phyloP scores from a whole-genome alignment of 2,113 vertebrate species.

The Fregetta grallaria region DNA sequence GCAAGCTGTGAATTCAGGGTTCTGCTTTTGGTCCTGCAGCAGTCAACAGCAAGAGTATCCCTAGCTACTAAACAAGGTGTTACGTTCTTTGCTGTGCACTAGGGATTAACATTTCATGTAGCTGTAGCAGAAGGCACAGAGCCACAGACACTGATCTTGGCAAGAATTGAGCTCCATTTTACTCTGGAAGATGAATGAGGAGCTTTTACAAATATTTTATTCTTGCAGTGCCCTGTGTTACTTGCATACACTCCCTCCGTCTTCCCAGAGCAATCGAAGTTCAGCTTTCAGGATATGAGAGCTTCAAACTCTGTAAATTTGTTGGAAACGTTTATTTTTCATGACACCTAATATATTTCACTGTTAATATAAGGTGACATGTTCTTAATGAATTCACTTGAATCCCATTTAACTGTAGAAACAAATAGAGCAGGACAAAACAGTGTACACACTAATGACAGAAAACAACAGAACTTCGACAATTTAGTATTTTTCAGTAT shows the following conservation, averaged over 20 bases:
- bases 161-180: not conserved
- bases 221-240: not conserved
- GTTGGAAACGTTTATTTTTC: not conserved
- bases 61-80: not conserved
- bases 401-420: constrained; percentile 22
- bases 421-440: not conserved
- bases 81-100: not conserved
- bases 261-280: not conserved
- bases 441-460: not conserved
- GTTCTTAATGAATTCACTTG: constrained; percentile 14
- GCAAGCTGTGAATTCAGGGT: not conserved
- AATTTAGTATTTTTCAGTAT: not conserved
- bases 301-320: not conserved
- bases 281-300: not conserved
- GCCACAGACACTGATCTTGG: not conserved
- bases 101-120: not conserved
- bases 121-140: not conserved
- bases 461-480: not conserved
- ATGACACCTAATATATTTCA: not conserved
- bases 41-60: not conserved
- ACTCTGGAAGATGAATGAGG: not conserved
- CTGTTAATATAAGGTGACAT: not conserved
- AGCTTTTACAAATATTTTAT: not conserved
- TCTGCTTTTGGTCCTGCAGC: not conserved
- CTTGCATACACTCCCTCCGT: not conserved